Evolutionary conservation across 2,888 invertebrate species (phyloP).

Genomic region (Tubulanus polymorphus): DNA sequence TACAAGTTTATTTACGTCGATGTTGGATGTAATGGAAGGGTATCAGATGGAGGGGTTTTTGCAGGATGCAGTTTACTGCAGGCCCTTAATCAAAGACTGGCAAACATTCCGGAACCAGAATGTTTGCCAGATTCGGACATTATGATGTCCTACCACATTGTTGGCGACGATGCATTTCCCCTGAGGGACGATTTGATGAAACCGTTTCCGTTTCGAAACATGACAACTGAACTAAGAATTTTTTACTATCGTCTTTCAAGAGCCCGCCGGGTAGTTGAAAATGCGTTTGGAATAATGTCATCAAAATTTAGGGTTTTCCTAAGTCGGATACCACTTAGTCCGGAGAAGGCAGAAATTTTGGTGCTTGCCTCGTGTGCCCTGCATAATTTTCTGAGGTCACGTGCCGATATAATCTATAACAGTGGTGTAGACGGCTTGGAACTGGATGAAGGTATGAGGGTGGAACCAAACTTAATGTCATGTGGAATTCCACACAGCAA

Average conservation of each 20-base stretch:
- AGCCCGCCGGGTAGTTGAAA: slow-evolving; percentile 2
- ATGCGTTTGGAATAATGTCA: slow-evolving; percentile 6
- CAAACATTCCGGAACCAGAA: slow-evolving; percentile 3
- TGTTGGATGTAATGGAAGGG: slow-evolving; percentile 15
- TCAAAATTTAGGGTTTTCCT: slow-evolving; percentile 1
- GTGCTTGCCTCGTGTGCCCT: neutral
- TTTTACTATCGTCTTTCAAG: neutral
- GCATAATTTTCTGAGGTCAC: slow-evolving; percentile 4
- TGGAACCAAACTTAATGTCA: neutral
- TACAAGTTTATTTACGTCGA: slow-evolving; percentile 15
- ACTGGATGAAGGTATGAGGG: neutral
- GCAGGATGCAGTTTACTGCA: slow-evolving; percentile 7
- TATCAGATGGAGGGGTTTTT: slow-evolving; percentile 12
- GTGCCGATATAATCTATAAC: neutral
- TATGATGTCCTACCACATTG: slow-evolving; percentile 10
- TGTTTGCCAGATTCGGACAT: slow-evolving; percentile 4
- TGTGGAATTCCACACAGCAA: neutral
- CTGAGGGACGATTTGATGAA: slow-evolving; percentile 13
- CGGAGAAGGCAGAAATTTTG: neutral
- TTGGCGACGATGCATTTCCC: slow-evolving; percentile 22
- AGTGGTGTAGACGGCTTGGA: neutral
- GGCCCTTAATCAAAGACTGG: neutral
- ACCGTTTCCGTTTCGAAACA: slow-evolving; percentile 11
- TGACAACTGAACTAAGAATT: neutral
- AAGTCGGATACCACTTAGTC: neutral